Evolutionary conservation across 1,140 invertebrate species (phyloP).

Genomic region (Cyclina sinensis): DNA sequence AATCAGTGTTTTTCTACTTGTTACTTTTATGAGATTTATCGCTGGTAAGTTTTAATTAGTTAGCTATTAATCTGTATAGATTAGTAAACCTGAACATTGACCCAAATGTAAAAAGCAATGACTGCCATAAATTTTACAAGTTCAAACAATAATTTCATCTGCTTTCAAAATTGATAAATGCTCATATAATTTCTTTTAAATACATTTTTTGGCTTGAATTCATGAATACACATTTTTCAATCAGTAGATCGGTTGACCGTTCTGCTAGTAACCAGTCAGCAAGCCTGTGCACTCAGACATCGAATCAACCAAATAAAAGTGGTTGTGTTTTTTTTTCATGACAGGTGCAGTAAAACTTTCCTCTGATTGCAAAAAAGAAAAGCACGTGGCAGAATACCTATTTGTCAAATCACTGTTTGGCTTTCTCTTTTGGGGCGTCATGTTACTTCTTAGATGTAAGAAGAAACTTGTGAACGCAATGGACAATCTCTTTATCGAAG

Average conservation of each 20-base stretch:
- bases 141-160: too few relatives aligned
- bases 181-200: too few relatives aligned
- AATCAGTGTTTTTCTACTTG: neutral
- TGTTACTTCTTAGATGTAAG: neutral
- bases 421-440: neutral
- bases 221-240: too few relatives aligned
- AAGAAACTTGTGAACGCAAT: neutral
- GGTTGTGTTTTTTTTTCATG: neutral
- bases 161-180: too few relatives aligned
- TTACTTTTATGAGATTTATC: neutral
- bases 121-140: too few relatives aligned
- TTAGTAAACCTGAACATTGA: too few relatives aligned
- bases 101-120: too few relatives aligned
- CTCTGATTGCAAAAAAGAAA: neutral
- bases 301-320: neutral
- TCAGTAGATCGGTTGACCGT: too few relatives aligned
- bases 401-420: neutral
- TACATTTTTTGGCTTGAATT: too few relatives aligned
- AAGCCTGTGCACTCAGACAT: neutral
- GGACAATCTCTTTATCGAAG: constrained; percentile 1
- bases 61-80: too few relatives aligned
- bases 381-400: neutral
- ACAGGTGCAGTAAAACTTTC: neutral
- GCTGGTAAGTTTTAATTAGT: neutral
- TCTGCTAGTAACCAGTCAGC: too few relatives aligned